A percentile compares a stretch with the other conserved stretches of the same genome.
These are phyloP conservation scores for Melipona quadrifasciata DNA, from an alignment of 1,140 invertebrate genomes.

Conservation along the genomic window DNA sequence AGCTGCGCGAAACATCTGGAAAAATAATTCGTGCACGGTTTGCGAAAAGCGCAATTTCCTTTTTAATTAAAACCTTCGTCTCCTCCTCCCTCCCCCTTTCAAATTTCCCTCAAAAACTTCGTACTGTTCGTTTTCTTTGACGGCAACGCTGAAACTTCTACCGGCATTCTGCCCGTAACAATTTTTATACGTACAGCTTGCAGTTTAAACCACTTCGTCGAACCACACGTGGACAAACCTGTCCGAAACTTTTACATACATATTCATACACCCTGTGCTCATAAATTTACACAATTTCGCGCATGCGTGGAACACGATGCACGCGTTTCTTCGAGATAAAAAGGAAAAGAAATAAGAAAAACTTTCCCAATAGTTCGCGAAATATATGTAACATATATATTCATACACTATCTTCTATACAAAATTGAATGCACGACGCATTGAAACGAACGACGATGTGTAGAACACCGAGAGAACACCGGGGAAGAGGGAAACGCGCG, in stretches of 20 bases:
- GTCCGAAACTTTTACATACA: not conserved
- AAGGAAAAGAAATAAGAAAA: too few species aligned
- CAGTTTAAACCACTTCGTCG: not conserved
- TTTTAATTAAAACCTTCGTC: constrained; percentile 10
- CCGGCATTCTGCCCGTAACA: too few species aligned
- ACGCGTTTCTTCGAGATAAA: not conserved
- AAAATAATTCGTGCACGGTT: not conserved
- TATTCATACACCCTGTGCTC: not conserved
- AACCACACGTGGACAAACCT: not conserved
- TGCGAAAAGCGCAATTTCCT: not conserved
- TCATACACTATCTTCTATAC: too few species aligned
- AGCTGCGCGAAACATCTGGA: too few species aligned
- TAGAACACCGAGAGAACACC: too few species aligned
- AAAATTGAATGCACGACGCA: not conserved
- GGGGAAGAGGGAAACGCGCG: not conserved
- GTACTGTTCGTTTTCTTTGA: too few species aligned
- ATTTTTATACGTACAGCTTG: too few species aligned
- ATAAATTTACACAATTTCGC: not conserved
- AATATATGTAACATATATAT: not conserved
- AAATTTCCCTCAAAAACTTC: not conserved
- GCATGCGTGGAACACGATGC: not conserved
- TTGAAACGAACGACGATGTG: not conserved
- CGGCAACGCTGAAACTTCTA: not conserved
- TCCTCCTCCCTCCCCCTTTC: too few species aligned
- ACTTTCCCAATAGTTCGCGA: not conserved